These are phyloP conservation scores for Cygnus atratus DNA, from an alignment of 2,113 vertebrate genomes.

Conservation along the genomic window DNA sequence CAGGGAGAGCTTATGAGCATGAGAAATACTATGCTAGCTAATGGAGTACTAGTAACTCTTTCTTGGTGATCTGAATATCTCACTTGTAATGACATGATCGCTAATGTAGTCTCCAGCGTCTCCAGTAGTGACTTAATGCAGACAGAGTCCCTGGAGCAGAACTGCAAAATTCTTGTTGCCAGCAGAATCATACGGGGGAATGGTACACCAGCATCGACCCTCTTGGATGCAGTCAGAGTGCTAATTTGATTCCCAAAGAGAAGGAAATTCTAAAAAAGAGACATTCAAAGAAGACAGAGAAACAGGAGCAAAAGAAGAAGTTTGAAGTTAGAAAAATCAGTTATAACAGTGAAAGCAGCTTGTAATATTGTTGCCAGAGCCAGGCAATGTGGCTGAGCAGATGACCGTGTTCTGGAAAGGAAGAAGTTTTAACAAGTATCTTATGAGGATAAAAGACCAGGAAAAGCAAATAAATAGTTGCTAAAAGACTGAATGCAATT, in stretches of 20 bases:
- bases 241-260: constrained; percentile 88
- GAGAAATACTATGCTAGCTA: constrained; percentile 87
- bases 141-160: constrained; percentile 90
- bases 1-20: constrained; percentile 83
- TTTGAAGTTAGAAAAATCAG: constrained; percentile 84
- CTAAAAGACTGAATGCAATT: not conserved
- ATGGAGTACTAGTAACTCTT: constrained; percentile 85
- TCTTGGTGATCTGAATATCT: constrained; percentile 90
- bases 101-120: constrained; percentile 88
- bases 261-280: constrained; percentile 88
- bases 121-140: constrained; percentile 89
- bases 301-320: constrained; percentile 84
- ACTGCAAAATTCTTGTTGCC: constrained; percentile 86
- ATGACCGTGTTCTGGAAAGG: constrained; percentile 86
- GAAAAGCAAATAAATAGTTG: constrained; percentile 86
- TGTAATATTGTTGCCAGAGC: constrained; percentile 84
- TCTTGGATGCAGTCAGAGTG: constrained; percentile 88
- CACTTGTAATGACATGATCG: constrained; percentile 88
- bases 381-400: constrained; percentile 84
- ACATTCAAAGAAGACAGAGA: constrained; percentile 87
- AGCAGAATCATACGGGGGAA: constrained; percentile 87
- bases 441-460: constrained; percentile 90
- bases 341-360: constrained; percentile 89
- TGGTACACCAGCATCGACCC: constrained; percentile 81
- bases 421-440: constrained; percentile 89